Conservation (phyloP, 1,140 invertebrate species). For the Bactericera cockerelli region DNA sequence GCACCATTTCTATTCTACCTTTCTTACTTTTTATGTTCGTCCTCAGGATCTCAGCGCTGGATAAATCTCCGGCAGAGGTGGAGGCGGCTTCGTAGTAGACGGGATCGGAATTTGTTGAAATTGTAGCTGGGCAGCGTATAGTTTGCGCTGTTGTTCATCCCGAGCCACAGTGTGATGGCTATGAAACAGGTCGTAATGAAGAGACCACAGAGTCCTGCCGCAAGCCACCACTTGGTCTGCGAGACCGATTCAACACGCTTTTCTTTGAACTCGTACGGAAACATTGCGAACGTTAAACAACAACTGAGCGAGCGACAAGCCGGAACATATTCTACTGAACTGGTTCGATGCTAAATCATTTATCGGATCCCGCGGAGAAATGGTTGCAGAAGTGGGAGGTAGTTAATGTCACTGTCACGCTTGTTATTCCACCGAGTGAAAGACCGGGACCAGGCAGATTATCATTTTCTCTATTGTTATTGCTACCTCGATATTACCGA, state of each 20-base stretch:
- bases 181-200: constrained; percentile 22
- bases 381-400: not conserved
- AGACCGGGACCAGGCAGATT: too few relatives aligned
- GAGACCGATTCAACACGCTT: constrained; percentile 16
- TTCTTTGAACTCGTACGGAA: constrained; percentile 18
- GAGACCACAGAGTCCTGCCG: constrained; percentile 20
- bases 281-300: constrained; percentile 1
- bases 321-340: not conserved
- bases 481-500: too few relatives aligned
- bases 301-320: not conserved
- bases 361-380: not conserved
- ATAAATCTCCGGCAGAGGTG: constrained; percentile 8
- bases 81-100: constrained; percentile 11
- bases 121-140: constrained; percentile 13
- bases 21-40: constrained; percentile 17
- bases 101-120: constrained; percentile 13
- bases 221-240: constrained; percentile 22
- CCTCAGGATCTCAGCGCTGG: not conserved
- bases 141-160: constrained; percentile 17
- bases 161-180: constrained; percentile 22
- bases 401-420: constrained; percentile 2
- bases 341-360: not conserved
- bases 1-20: constrained; percentile 18
- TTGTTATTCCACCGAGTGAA: not conserved
- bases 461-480: too few relatives aligned